Evolutionary conservation across 2,113 vertebrate species (phyloP).

Genomic region (Aptenodytes patagonicus): DNA sequence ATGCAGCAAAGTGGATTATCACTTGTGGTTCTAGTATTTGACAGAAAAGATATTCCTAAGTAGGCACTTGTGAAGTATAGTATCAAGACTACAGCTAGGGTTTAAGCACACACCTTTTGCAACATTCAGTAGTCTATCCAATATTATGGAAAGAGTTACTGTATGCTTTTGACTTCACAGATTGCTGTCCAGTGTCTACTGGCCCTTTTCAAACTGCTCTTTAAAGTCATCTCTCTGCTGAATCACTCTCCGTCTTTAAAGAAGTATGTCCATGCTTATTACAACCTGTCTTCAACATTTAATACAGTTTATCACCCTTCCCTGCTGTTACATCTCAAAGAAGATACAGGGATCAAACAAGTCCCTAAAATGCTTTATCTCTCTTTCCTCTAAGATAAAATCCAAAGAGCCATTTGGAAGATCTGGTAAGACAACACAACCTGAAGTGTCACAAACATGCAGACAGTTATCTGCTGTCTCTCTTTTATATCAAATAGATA

Average conservation of each 20-base stretch:
- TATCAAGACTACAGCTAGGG: not conserved
- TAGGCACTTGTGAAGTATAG: not conserved
- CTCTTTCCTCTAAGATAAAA: not conserved
- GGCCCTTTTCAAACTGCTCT: not conserved
- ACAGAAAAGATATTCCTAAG: not conserved
- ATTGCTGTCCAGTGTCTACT: not conserved
- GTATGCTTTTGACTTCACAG: not conserved
- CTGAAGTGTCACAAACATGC: not conserved
- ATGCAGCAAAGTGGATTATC: not conserved
- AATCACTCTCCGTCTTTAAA: not conserved
- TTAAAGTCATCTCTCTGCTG: not conserved
- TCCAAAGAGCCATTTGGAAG: not conserved
- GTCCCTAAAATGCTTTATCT: not conserved
- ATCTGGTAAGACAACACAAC: not conserved
- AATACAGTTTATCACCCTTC: not conserved
- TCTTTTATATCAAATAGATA: not conserved
- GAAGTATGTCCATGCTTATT: not conserved
- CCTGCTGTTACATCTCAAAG: not conserved
- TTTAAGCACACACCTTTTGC: not conserved
- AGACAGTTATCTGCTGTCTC: not conserved
- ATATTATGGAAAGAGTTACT: not conserved
- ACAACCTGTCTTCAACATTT: not conserved
- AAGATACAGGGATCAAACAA: not conserved
- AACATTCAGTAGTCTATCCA: not conserved
- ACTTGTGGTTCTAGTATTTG: not conserved